phyloP scores from a whole-genome alignment of 2,113 vertebrate species.

The Macrotis lagotis region DNA sequence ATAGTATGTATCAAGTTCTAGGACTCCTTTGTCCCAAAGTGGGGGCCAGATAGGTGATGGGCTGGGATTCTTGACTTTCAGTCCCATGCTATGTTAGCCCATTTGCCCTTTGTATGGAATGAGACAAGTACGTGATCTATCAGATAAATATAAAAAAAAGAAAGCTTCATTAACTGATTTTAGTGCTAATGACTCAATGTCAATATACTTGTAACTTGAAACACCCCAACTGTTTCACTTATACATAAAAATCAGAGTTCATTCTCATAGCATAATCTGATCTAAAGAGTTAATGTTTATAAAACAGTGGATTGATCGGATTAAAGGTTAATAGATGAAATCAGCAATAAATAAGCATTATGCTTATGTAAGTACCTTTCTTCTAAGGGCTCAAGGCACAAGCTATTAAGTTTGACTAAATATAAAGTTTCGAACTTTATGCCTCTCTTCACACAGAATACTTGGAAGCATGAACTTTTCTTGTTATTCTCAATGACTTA shows the following conservation, averaged over 20 bases:
- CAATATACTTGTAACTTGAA: background rate
- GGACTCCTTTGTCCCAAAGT: background rate
- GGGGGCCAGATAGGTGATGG: background rate
- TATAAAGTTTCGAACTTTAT: constrained; percentile 2
- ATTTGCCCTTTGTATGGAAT: background rate
- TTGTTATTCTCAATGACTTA: constrained; percentile 20
- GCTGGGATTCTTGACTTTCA: background rate
- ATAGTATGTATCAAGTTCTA: background rate
- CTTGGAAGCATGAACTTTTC: constrained; percentile 34
- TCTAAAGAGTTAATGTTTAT: background rate
- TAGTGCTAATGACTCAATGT: background rate
- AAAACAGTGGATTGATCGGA: background rate
- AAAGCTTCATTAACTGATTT: background rate
- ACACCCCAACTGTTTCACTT: background rate
- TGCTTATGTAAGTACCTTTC: background rate
- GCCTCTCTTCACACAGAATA: background rate
- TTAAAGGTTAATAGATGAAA: background rate
- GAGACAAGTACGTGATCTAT: background rate
- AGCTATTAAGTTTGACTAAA: background rate
- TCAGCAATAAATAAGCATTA: background rate
- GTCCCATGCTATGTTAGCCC: background rate
- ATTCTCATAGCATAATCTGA: background rate
- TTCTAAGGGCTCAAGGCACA: background rate
- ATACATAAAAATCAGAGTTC: background rate
- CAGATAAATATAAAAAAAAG: background rate